Conservation (phyloP, 2,113 vertebrate genomes). For the Mellivora capensis region DNA sequence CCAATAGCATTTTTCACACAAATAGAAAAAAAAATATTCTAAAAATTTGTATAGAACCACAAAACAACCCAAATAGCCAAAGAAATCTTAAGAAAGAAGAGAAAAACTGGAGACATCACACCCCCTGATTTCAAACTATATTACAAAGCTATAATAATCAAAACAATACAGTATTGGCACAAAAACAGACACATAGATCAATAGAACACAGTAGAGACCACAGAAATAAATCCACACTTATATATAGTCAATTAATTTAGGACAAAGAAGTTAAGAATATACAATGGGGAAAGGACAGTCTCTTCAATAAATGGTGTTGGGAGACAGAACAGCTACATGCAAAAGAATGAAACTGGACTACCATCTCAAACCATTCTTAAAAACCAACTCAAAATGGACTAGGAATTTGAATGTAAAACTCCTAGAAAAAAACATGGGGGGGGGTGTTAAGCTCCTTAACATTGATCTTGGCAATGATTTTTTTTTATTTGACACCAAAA, state of each 20-base stretch:
- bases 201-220: background rate
- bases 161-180: background rate
- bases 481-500: background rate
- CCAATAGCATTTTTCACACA: background rate
- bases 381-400: background rate
- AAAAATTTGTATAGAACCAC: background rate
- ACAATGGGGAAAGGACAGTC: background rate
- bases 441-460: background rate
- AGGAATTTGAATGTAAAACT: background rate
- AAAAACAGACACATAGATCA: background rate
- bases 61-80: background rate
- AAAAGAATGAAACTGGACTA: background rate
- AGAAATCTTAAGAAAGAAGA: background rate
- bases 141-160: background rate
- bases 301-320: background rate
- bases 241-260: background rate
- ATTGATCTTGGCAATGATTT: background rate
- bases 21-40: background rate
- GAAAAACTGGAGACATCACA: background rate
- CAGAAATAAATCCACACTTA: background rate
- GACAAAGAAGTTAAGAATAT: background rate
- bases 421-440: background rate
- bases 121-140: background rate
- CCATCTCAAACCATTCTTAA: background rate
- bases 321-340: background rate